Evolutionary conservation across 2,888 invertebrate genomes (phyloP), one percentile per base, ranked within the genome.

Genomic region (Scelioninae gen. 1): DNA sequence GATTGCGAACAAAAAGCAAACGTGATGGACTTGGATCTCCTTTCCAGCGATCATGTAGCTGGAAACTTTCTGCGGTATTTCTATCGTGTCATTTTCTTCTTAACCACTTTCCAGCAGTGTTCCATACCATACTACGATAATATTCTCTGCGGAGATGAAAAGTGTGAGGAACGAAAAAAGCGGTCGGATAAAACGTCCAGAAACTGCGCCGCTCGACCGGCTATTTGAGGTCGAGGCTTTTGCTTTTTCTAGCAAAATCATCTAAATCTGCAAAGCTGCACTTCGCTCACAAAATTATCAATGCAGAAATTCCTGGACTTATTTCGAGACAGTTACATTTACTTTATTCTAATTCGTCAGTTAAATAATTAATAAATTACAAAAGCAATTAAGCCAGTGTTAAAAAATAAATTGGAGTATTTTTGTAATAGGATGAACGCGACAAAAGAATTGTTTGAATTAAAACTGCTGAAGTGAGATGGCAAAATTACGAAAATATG

Each of bases 71-170:
- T 68, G 56, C 55, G 69, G 75, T 69, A 71, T 75, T 69, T 77
- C 60, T 53, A 63, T 60, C 69, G 58, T 65, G 72, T 78, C 69
- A 78, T 83, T 83, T 78, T 75, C 75, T 79, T 76, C 60, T 58
- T 49, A 55, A 58, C 71, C 63, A 75, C 76, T 76, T 79, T 79
- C 66, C 56, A 76, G 66, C 71, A 47, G 34, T 40, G 60, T 65
- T 72, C 53, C 63, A 8, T 55, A n/a, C 65, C 62, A 49, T 55
- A 7, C 16, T n/a, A 38, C 40, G 72, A 68, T 80, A 72, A 80
- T 68, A 74, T 74, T 60, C 79, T 45, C 47, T 38, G n/a, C 72
- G 56, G 62, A 51, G 72, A 72, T 51, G 58, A 63, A 72, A 72
- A 53, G 62, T 34, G 45, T 16, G 34, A 15, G 8, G 32, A 31